Evolutionary conservation across 2,113 vertebrate species (phyloP).

Genomic region (Siniperca chuatsi): DNA sequence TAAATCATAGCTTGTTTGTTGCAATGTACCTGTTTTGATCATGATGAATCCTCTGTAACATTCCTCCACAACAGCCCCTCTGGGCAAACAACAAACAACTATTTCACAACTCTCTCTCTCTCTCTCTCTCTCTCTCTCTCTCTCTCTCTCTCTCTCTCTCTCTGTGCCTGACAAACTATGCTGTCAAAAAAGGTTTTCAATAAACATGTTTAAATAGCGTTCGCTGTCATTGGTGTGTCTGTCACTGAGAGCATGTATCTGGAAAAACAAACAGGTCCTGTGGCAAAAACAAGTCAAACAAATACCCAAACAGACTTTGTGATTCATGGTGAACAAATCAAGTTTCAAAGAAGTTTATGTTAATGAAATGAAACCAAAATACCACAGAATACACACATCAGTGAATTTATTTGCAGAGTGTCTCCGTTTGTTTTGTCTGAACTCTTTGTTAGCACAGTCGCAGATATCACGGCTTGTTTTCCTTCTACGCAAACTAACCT

Average conservation of each 20-base stretch:
- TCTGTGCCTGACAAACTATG: slow-evolving; percentile 81
- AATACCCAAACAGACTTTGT: slow-evolving; percentile 15
- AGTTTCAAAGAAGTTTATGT: slow-evolving; percentile 28
- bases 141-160: slow-evolving; percentile 42
- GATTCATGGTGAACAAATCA: slow-evolving; percentile 21
- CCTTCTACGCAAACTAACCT: neutral
- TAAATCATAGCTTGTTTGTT: slow-evolving; percentile 84
- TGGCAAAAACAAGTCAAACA: slow-evolving; percentile 21
- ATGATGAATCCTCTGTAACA: slow-evolving; percentile 78
- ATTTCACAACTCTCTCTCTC: slow-evolving; percentile 46
- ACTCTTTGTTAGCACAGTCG: neutral
- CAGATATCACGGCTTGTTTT: neutral
- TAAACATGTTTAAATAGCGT: slow-evolving; percentile 84
- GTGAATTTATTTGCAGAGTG: slow-evolving; percentile 33
- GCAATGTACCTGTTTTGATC: slow-evolving; percentile 78
- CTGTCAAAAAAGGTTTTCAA: slow-evolving; percentile 83
- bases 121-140: slow-evolving; percentile 34
- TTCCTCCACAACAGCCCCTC: slow-evolving; percentile 73
- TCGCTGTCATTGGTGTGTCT: slow-evolving; percentile 60
- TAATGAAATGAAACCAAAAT: slow-evolving; percentile 32
- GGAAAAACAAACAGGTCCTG: slow-evolving; percentile 18
- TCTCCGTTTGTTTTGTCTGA: slow-evolving; percentile 43
- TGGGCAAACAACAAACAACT: slow-evolving; percentile 40
- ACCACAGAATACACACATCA: slow-evolving; percentile 9
- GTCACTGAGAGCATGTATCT: slow-evolving; percentile 19